Evolutionary conservation across 1,140 invertebrate genomes (phyloP), one percentile per base, ranked within the genome.

Genomic region (Caenorhabditis brenneri): DNA sequence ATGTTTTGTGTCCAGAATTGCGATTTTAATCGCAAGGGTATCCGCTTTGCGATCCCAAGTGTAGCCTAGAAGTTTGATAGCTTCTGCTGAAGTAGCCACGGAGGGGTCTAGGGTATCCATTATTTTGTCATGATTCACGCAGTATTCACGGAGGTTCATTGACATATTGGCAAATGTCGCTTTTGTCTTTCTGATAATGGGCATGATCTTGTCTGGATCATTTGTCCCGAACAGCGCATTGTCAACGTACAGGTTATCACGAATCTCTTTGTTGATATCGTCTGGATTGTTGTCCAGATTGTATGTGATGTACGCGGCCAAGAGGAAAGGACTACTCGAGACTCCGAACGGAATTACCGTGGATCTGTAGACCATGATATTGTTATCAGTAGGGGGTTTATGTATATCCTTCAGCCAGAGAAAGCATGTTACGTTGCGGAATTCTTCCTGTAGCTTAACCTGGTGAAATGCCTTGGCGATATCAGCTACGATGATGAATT

Each of bases 391-490:
- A 15, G 48, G 48, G 5, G 48, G 48, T n/a, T 51, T 51, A 5
- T 10, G 0, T 15, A 51, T 51, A n/a, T 51, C 48, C 9, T 51
- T 51, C 6, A 51, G 1, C 48, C 48, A 51, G 48, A 51, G 15
- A 51, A 51, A 51, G 9, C 48, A n/a, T 5, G 19, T 51, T 10
- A 80, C 81, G 53, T 87, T 84, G 6, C 86, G 6, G 33, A 86
- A 27, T 39, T 27, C 36, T 48, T 85, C 31, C n/a, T 29, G n/a
- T 1, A 87, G 39, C 6, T 10, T 12, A 6, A 87, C 48, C 84
- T 87, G 86, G 12, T 85, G 83, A 58, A 87, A 87, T 2, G 86
- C 86, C 55, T 82, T 60, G 27, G 69, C 39, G 16, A 85, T 80
- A 51, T 87, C 86, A 2, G 82, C 65, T 3, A 87, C 53, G 10